Base-by-base conservation (phyloP, 2,797 vertebrate genomes). In the Philypnodon macrostomus region DNA sequence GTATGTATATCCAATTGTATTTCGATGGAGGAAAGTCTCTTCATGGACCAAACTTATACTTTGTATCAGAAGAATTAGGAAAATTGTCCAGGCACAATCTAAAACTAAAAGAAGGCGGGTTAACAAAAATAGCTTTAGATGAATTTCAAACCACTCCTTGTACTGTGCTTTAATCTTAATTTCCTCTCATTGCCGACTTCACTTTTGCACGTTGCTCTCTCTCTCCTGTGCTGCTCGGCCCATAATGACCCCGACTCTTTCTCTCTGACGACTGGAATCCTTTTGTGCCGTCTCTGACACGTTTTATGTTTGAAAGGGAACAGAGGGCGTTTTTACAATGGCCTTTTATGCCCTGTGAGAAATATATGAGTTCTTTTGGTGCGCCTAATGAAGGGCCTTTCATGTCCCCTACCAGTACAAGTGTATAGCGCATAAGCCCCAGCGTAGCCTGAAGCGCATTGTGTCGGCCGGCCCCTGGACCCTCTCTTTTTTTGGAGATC, bases 251-350 rank as follows among this genome's bases (percentile, higher is more conserved):
- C 70, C 79, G 81, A 85, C 80, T 75, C 70, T 63, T 53, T 75
- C 69, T 65, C 70, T 66, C 64, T 65, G 74, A 78, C 59, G 66
- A 73, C 80, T 77, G 70, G 71, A 82, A 82, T 81, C 81, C 81
- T 77, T 85, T 87, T 85, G 86, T 85, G 56, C 64, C 32, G 62
- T 73, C 72, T 83, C 72, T 83, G 83, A 84, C 80, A 82, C 72
- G 66, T 88, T 88, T 84, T 84, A 85, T 80, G 79, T 77, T 76
- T 84, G 77, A 85, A 81, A 85, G 75, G 73, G 76, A 85, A 83
- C 79, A 81, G 79, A 83, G 83, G 77, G 75, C 61, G 44, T 73
- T 81, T 85, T 83, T 79, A 85, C 84, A 86, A 84, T 86, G 86
- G 76, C 70, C 85, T 79, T 85, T 85, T 81, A 83, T 88, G 77